phyloP scores from a whole-genome alignment of 2,797 vertebrate species.

The Natrix natrix region DNA sequence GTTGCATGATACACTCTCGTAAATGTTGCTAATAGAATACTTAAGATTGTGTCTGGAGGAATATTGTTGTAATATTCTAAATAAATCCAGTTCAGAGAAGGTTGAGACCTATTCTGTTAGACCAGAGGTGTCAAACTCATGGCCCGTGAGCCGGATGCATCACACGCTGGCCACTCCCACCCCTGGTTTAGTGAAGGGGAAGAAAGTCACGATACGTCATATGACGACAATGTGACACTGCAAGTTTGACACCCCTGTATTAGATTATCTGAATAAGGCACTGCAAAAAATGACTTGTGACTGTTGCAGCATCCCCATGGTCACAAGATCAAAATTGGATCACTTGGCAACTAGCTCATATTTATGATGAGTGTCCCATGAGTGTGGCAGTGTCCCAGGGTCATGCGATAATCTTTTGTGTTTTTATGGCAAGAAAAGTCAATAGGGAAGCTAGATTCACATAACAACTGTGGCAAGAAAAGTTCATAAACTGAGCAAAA shows the following conservation, averaged over 20 bases:
- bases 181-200: no score
- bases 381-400: not conserved
- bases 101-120: not conserved
- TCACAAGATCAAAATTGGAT: not conserved
- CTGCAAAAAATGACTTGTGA: not conserved
- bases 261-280: no score
- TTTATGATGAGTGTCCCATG: not conserved
- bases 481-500: not conserved
- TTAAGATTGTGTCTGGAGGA: not conserved
- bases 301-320: not conserved
- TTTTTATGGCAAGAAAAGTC: not conserved
- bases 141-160: no score
- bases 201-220: no score
- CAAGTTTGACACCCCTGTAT: no score
- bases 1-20: not conserved
- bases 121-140: not conserved
- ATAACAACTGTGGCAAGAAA: not conserved
- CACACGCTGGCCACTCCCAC: no score
- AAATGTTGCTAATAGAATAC: not conserved
- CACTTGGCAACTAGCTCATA: not conserved
- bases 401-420: not conserved
- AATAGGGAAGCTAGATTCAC: not conserved
- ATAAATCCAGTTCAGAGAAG: not conserved
- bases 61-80: not conserved
- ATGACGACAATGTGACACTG: accelerated